phyloP scores from a whole-genome alignment of 2,797 vertebrate genomes.

The Podarcis lilfordi region DNA sequence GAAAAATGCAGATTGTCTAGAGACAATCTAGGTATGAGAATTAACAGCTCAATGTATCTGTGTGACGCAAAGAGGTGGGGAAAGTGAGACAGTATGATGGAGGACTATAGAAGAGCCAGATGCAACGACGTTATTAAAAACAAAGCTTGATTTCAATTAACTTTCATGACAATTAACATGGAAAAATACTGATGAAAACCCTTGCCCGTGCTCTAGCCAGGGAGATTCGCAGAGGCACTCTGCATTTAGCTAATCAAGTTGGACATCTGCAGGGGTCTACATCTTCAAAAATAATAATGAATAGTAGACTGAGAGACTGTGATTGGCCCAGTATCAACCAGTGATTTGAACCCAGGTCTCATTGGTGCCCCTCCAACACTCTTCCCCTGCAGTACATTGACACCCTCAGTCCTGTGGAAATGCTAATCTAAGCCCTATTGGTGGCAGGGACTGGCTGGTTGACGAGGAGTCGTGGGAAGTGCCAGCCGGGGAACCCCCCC shows the following conservation, averaged over 20 bases:
- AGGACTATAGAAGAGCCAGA: background rate
- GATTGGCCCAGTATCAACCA: background rate
- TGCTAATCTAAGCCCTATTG: too few species aligned
- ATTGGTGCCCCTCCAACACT: background rate
- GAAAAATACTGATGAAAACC: background rate
- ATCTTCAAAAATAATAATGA: too few species aligned
- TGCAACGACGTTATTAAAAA: background rate
- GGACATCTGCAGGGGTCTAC: background rate
- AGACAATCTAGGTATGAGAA: constrained; percentile 2
- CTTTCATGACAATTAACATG: background rate
- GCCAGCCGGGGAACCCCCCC: too few species aligned
- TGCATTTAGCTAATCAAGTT: background rate
- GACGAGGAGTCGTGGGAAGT: too few species aligned
- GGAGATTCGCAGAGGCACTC: background rate
- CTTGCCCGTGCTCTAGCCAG: too few species aligned
- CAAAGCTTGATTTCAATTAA: background rate
- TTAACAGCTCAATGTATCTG: background rate
- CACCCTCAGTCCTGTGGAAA: too few species aligned
- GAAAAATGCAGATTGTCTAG: constrained; percentile 17
- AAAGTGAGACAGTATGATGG: background rate
- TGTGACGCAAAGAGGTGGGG: background rate
- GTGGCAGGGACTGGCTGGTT: too few species aligned
- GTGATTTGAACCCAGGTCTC: background rate
- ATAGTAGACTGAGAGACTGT: background rate
- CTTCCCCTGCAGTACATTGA: background rate